Evolutionary conservation across 2,113 vertebrate genomes (phyloP), one percentile per base, ranked within the genome.

Genomic region (Ptyas mucosa): DNA sequence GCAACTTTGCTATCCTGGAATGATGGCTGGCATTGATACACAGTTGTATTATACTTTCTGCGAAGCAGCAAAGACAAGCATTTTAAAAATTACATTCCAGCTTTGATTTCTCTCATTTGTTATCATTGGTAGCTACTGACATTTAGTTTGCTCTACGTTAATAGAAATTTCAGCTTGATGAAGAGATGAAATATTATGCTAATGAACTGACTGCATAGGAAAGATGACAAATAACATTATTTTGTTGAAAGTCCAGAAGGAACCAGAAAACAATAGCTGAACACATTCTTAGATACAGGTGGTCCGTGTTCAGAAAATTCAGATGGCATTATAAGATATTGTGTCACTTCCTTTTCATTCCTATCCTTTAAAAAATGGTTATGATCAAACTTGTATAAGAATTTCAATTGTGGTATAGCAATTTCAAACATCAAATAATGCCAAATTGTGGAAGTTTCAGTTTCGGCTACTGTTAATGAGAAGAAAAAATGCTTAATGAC

Each of bases 61-160:
- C 2, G 18, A 55, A 2, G 89, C 23, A 88, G 1, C 55, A 81
- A 1, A 89, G 24, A 0, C 34, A 88, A 39, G 43, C 15, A 57
- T 10, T 81, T 92, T 90, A 93, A 21, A 64, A 54, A 39, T 58
- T 52, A 64, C 55, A 3, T 3, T 0, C 39, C 26, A 20, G 75
- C 0, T 61, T 93, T 54, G 1, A 51, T 88, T 94, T 94, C 23
- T 94, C 39, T 75, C 69, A 0, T 87, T 95, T 46, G 89, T 91
- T 94, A 11, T 89, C n/a, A 39, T 52, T 86, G 11, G 34, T 0
- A 75, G 3, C 2, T 93, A 93, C 49, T 75, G 55, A n/a, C 49
- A 93, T 91, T 92, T 87, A 57, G 58, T 81, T 94, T 93, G 69
- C 0, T 89, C 39, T 23, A n/a, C 14, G 85, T 49, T 52, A 93